Conservation (phyloP, 1,140 invertebrate genomes). For the Eciton burchellii region DNA sequence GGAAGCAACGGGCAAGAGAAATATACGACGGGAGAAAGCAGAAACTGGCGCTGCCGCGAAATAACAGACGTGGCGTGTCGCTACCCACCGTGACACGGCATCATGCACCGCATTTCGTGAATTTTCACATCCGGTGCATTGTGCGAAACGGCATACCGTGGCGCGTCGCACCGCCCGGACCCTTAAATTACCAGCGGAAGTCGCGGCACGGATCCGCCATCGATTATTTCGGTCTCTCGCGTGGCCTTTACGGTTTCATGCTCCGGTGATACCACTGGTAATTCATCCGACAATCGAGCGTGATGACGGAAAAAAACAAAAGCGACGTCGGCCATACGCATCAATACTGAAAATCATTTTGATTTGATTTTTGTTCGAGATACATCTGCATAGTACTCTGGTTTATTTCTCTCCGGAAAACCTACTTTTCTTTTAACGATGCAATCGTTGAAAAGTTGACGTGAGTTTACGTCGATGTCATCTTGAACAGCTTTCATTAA, state of each 20-base stretch:
- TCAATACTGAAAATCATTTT: not conserved
- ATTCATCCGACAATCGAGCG: not conserved
- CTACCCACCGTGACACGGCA: slow-evolving; percentile 62
- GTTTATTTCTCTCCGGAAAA: not conserved
- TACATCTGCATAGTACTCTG: not conserved
- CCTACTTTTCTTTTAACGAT: not conserved
- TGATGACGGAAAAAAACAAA: not conserved
- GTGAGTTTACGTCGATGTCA: too few species aligned
- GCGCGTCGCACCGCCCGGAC: slow-evolving; percentile 48
- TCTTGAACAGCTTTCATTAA: too few species aligned
- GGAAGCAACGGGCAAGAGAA: slow-evolving; percentile 63
- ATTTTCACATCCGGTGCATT: slow-evolving; percentile 74
- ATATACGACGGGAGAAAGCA: slow-evolving; percentile 67
- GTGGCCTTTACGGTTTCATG: not conserved
- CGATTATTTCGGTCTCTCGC: slow-evolving; percentile 66
- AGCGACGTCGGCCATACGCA: not conserved
- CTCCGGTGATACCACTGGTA: not conserved
- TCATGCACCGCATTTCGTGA: slow-evolving; percentile 69
- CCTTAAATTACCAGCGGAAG: slow-evolving; percentile 78
- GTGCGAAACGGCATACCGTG: slow-evolving; percentile 57
- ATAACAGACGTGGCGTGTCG: slow-evolving; percentile 65
- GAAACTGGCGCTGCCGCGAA: slow-evolving; percentile 48
- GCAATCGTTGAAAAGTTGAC: too few species aligned
- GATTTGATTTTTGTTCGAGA: not conserved
- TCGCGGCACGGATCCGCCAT: slow-evolving; percentile 69